Base-by-base conservation (phyloP, 2,888 invertebrate species). In the Temnothorax rugatulus region DNA sequence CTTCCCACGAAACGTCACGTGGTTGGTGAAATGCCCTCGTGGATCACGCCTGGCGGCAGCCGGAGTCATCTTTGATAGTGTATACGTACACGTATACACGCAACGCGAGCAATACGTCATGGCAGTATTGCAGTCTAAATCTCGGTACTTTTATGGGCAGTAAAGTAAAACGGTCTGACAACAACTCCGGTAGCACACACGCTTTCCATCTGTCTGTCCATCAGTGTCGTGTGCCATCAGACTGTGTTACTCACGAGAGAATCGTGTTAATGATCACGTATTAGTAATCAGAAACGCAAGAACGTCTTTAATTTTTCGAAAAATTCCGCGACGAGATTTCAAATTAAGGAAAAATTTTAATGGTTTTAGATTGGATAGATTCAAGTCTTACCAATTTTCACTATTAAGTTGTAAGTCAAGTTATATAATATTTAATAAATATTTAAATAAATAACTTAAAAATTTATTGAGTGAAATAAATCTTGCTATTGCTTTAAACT, bases 131-230 rank as follows among this genome's bases (percentile, higher is more conserved):
- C 94, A 93, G 93, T 94, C 93, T 94, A 94, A 94, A 94, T 94
- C 94, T 94, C 93, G 91, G 94, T 94, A 93, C 94, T 93, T 94
- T 94, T 94, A 94, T 94, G 93, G 94, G 93, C 92, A 93, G 93
- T 94, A 94, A 94, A 94, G 94, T 94, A 94, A 94, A 94, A 94
- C 93, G 94, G 92, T 94, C 93, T 92, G 93, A 94, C 94, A 94
- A 93, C 93, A 94, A 93, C 92, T 91, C 90, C 88, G 89, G 85
- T 89, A 89, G 87, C 88, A 90, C 83, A 89, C 87, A 89, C 91
- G 90, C 88, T 87, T 90, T 90, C 90, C 86, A 86, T 90, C 88
- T 89, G 88, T 86, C 83, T 83, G 84, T 84, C 88, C 77, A 71
- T 59, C 77, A 38, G 64, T 85, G 83, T 61, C 85, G 82, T 74